phyloP scores from a whole-genome alignment of 2,113 vertebrate genomes.

The Mesitornis unicolor region DNA sequence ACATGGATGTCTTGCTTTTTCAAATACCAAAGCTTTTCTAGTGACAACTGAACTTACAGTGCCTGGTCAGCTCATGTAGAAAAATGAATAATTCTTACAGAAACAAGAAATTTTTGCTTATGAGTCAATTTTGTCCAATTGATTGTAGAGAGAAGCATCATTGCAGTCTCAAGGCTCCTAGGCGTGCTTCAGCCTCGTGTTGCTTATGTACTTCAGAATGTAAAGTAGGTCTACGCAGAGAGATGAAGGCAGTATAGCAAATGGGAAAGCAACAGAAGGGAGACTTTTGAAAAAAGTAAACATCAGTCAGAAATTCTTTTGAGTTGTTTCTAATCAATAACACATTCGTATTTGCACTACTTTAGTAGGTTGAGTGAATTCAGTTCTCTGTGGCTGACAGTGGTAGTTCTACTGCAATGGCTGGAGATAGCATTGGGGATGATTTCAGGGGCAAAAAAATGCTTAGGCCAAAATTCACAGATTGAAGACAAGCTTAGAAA shows the following conservation, averaged over 20 bases:
- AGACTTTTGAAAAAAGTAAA: not conserved
- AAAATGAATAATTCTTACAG: not conserved
- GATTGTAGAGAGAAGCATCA: not conserved
- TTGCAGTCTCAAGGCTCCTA: not conserved
- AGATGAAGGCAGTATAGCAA: not conserved
- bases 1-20: not conserved
- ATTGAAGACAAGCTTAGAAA: not conserved
- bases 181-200: not conserved
- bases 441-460: not conserved
- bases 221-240: not conserved
- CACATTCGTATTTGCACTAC: not conserved
- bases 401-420: not conserved
- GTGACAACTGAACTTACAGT: not conserved
- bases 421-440: not conserved
- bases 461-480: not conserved
- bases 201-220: not conserved
- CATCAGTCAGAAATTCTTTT: too few relatives aligned
- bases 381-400: not conserved
- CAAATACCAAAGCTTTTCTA: not conserved
- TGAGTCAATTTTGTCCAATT: not conserved
- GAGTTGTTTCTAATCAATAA: not conserved
- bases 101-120: not conserved
- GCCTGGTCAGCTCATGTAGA: not conserved
- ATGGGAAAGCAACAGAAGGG: not conserved
- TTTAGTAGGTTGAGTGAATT: not conserved